These are phyloP conservation scores for Papilio dardanus DNA, from an alignment of 1,140 invertebrate genomes.

Conservation along the genomic window DNA sequence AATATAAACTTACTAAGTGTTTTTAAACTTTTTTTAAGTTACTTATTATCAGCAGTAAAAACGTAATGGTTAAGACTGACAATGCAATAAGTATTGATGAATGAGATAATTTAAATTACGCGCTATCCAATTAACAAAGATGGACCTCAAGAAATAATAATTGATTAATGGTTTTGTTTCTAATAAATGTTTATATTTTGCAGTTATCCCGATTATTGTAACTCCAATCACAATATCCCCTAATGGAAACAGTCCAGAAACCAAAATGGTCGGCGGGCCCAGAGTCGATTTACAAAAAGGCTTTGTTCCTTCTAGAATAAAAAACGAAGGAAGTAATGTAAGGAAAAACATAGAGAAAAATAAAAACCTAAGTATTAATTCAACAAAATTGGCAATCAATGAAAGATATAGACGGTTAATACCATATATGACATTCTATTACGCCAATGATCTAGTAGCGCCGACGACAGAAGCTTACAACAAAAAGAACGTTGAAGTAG, in stretches of 20 bases:
- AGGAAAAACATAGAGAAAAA: constrained; percentile 51
- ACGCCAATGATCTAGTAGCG: constrained; percentile 84
- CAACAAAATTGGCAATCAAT: constrained; percentile 75
- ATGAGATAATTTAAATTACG: not conserved
- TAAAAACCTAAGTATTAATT: constrained; percentile 49
- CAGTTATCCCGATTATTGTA: constrained; percentile 68
- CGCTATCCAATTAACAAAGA: not conserved
- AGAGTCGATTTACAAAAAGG: constrained; percentile 59
- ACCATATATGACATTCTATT: constrained; percentile 91
- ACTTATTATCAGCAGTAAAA: constrained; percentile 7
- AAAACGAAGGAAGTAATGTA: constrained; percentile 40
- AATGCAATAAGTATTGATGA: not conserved
- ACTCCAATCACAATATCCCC: constrained; percentile 73
- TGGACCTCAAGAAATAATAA: not conserved
- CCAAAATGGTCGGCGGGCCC: constrained; percentile 74
- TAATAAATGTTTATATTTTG: constrained; percentile 56
- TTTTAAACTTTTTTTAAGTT: not conserved
- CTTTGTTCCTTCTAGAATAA: constrained; percentile 54
- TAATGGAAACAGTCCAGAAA: constrained; percentile 79
- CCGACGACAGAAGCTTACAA: constrained; percentile 59
- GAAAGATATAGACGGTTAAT: constrained; percentile 89
- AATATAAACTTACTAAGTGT: constrained; percentile 9
- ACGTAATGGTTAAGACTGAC: not conserved
- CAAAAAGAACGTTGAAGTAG: constrained; percentile 66
- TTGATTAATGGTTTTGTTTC: not conserved